These are phyloP conservation scores for Serinus canaria DNA, from an alignment of 2,113 vertebrate genomes.

Conservation along the genomic window DNA sequence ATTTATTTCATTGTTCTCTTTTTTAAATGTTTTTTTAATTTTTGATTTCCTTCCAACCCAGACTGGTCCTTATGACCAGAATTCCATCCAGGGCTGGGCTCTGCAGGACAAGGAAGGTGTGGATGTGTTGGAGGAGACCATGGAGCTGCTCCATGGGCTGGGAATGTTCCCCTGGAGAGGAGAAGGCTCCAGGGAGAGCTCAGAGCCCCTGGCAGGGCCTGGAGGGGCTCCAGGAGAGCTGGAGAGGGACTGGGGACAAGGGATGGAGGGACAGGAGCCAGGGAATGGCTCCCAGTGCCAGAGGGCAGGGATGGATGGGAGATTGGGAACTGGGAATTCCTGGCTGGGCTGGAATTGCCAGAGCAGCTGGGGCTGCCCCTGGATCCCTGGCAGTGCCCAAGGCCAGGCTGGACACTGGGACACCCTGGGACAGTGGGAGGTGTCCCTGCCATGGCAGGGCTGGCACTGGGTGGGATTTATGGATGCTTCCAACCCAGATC, in stretches of 20 bases:
- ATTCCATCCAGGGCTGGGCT: background rate
- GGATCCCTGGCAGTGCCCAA: too few relatives aligned
- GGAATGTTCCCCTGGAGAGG: background rate
- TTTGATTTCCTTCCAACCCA: background rate
- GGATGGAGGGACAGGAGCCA: background rate
- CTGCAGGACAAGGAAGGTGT: background rate
- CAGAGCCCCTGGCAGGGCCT: background rate
- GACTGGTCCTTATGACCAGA: rapidly evolving
- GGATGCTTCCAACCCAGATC: rapidly evolving
- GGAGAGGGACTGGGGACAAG: background rate
- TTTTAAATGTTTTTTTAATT: background rate
- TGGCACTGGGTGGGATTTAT: background rate
- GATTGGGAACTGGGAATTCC: too few relatives aligned
- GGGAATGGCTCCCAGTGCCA: background rate
- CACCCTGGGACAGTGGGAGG: too few relatives aligned
- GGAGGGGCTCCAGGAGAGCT: background rate
- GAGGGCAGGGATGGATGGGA: too few relatives aligned
- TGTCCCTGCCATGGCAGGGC: too few relatives aligned
- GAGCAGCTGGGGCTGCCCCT: too few relatives aligned
- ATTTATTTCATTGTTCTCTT: rapidly evolving
- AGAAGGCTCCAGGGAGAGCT: background rate
- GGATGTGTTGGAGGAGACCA: background rate
- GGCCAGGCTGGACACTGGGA: too few relatives aligned
- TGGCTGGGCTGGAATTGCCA: too few relatives aligned
- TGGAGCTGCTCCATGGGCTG: rapidly evolving